Evolutionary conservation across 2,888 invertebrate species (phyloP).

Genomic region (Hymenopus coronatus): DNA sequence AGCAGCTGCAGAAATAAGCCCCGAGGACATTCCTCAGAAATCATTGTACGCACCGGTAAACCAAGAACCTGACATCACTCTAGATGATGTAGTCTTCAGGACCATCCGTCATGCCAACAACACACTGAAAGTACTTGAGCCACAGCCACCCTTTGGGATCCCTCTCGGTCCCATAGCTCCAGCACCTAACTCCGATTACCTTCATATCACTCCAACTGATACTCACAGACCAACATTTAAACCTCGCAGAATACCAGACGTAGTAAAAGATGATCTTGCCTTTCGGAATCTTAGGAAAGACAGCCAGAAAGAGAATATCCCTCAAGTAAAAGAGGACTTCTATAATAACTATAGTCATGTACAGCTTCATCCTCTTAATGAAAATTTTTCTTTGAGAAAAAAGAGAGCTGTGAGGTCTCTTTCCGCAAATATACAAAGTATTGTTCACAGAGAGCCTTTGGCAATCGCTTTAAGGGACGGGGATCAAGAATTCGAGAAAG

Average conservation of each 20-base stretch:
- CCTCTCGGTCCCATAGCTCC: slow-evolving; percentile 80
- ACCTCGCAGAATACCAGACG: slow-evolving; percentile 70
- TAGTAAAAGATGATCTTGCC: slow-evolving; percentile 84
- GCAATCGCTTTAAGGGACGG: slow-evolving; percentile 47
- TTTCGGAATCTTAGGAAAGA: slow-evolving; percentile 83
- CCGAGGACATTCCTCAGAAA: background rate
- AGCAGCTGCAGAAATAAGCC: slow-evolving; percentile 31
- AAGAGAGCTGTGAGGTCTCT: slow-evolving; percentile 77
- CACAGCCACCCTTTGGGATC: slow-evolving; percentile 88
- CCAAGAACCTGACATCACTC: slow-evolving; percentile 46
- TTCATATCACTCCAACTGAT: slow-evolving; percentile 69
- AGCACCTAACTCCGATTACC: slow-evolving; percentile 78
- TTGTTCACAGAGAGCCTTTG: slow-evolving; percentile 55
- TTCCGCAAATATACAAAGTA: slow-evolving; percentile 78
- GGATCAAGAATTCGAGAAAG: slow-evolving; percentile 57
- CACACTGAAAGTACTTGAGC: slow-evolving; percentile 64
- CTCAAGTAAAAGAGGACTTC: slow-evolving; percentile 39
- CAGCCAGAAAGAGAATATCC: slow-evolving; percentile 54
- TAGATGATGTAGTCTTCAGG: slow-evolving; percentile 81
- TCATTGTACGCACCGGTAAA: slow-evolving; percentile 20
- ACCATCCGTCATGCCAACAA: slow-evolving; percentile 76
- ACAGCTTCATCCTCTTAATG: slow-evolving; percentile 22
- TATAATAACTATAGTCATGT: background rate
- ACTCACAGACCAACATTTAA: slow-evolving; percentile 57
- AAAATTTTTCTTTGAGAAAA: slow-evolving; percentile 56